phyloP scores from a whole-genome alignment of 2,797 vertebrate species.

The Hydrophis major region DNA sequence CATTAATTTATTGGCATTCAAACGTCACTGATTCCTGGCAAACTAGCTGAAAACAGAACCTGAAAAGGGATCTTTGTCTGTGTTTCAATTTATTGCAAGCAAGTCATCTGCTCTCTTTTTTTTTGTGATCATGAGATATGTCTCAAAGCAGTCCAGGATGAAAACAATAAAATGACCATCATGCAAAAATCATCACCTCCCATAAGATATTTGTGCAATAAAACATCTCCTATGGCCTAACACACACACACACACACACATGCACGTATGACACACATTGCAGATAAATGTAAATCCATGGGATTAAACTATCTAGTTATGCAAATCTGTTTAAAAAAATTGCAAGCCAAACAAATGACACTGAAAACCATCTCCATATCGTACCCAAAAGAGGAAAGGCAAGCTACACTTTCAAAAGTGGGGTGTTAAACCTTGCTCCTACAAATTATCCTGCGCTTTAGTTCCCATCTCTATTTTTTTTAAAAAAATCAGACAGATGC shows the following conservation, averaged over 20 bases:
- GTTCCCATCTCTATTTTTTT: not conserved
- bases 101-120: not conserved
- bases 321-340: not conserved
- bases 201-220: not conserved
- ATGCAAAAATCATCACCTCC: not conserved
- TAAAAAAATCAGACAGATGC: not conserved
- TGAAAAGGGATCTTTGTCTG: not conserved
- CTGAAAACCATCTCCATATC: not conserved
- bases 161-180: not conserved
- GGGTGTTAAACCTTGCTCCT: not conserved
- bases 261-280: not conserved
- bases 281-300: not conserved
- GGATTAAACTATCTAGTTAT: not conserved
- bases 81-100: not conserved
- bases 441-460: too few species aligned
- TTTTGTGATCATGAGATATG: not conserved
- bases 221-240: not conserved
- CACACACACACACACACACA: too few species aligned
- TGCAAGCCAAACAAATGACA: not conserved
- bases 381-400: not conserved
- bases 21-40: not conserved
- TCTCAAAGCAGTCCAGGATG: not conserved
- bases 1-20: constrained; percentile 2
- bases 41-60: not conserved
- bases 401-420: not conserved